Percentiles rank a stretch among this genome's conserved stretches.
Conservation (phyloP, 2,113 vertebrate species). For the Mustela lutreola region DNA sequence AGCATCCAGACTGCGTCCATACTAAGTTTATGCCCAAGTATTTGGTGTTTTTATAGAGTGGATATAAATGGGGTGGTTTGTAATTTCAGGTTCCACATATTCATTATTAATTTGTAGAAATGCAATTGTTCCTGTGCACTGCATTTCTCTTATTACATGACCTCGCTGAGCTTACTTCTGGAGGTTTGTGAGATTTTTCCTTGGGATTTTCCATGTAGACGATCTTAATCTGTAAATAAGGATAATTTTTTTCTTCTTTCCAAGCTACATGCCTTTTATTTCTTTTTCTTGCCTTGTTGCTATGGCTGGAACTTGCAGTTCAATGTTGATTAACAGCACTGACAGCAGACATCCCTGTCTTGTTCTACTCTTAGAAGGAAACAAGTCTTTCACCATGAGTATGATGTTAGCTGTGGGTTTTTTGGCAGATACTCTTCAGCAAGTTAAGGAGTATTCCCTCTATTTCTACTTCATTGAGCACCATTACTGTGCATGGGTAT, state of each 20-base stretch:
- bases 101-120: not conserved
- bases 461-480: not conserved
- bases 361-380: not conserved
- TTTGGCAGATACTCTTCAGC: not conserved
- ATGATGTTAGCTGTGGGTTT: not conserved
- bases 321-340: constrained; percentile 5
- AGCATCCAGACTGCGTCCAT: not conserved
- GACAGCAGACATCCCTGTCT: not conserved
- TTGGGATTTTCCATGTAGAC: constrained; percentile 8
- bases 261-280: not conserved
- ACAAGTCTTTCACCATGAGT: not conserved
- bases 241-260: constrained; percentile 38
- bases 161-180: constrained; percentile 26
- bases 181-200: not conserved
- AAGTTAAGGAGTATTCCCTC: constrained; percentile 10
- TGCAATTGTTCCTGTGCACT: not conserved
- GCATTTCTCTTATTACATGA: not conserved
- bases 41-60: not conserved
- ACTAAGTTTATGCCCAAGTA: not conserved
- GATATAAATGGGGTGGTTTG: not conserved
- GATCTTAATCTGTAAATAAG: not conserved
- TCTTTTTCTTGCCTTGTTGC: constrained; percentile 17
- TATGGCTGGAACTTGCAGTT: constrained; percentile 43
- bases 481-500: not conserved
- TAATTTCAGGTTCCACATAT: not conserved